These are phyloP conservation scores for Melanotaenia nigrans DNA, from an alignment of 2,797 vertebrate species.

Conservation along the genomic window DNA sequence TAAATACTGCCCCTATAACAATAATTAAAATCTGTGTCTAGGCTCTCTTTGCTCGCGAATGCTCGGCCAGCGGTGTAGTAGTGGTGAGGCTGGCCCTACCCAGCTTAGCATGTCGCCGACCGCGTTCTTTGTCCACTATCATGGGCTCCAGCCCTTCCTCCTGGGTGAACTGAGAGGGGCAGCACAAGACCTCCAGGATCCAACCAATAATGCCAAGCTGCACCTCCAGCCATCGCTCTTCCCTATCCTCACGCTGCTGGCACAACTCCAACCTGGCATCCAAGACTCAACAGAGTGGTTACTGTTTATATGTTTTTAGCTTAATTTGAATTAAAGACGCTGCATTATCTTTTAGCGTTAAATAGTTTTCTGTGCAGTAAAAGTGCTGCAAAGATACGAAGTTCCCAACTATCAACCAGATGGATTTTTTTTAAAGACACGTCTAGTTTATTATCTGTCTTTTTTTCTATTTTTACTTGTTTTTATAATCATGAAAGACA, in stretches of 20 bases:
- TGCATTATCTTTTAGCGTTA: background rate
- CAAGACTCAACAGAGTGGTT: constrained; percentile 79
- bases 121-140: constrained; percentile 87
- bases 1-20: background rate
- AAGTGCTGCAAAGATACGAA: background rate
- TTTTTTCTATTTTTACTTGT: background rate
- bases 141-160: constrained; percentile 83
- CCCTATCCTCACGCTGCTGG: constrained; percentile 87
- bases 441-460: background rate
- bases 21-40: constrained; percentile 49
- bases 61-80: constrained; percentile 84
- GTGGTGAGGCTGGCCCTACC: constrained; percentile 60
- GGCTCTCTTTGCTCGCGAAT: constrained; percentile 88
- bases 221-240: constrained; percentile 86
- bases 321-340: background rate
- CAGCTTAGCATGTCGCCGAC: constrained; percentile 83
- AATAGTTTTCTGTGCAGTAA: background rate
- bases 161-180: constrained; percentile 79
- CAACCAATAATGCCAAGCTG: constrained; percentile 51
- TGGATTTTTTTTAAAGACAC: background rate
- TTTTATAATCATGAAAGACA: background rate
- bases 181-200: constrained; percentile 58
- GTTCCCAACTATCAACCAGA: background rate
- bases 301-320: constrained; percentile 15
- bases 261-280: constrained; percentile 87